Evolutionary conservation across 2,113 vertebrate species (phyloP), one percentile per base, ranked within the genome.

Genomic region (Lathamus discolor): DNA sequence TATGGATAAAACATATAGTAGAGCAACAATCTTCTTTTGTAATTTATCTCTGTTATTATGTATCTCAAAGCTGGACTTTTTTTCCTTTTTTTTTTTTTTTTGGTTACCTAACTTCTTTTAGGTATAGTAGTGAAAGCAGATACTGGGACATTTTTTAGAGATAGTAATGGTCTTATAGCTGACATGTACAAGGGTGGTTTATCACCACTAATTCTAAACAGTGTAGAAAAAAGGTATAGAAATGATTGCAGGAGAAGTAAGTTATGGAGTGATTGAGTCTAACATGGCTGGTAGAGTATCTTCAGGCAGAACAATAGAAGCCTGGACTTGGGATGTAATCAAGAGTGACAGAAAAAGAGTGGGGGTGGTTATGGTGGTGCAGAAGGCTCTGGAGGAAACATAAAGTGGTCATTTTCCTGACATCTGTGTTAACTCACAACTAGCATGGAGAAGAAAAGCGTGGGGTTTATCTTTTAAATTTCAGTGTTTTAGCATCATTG

Each of bases 341-440:
- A 83, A 61, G 61, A 88, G 24, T 70, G 87, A 83, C 84, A 94
- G 67, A 68, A 80, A 81, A 91, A 64, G 49, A 46, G 55, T 46
- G 17, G 35, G 29, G 69, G 41, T 39, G 29, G 35, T 67, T 10
- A 12, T 10, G 64, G 17, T 27, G n/a, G 29, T 90, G 31, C 13
- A 78, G 55, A 86, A 49, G 76, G 51, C 39, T 92, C 35, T 67
- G 20, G 7, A 96, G 44, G 41, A 90, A 91, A 90, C 23, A 92
- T 48, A 61, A 92, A 93, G 24, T 49, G 64, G 55, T 83, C 72
- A 62, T 94, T 93, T 94, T 74, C 57, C 76, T 84, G 88, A 70
- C 79, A 88, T 86, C 54, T 83, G 67, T 83, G 44, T 72, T 90
- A 92, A 78, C 73, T 90, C 83, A 92, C 16, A 81, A 41, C 6